phyloP scores from a whole-genome alignment of 2,797 vertebrate species.

The Coilia nasus region DNA sequence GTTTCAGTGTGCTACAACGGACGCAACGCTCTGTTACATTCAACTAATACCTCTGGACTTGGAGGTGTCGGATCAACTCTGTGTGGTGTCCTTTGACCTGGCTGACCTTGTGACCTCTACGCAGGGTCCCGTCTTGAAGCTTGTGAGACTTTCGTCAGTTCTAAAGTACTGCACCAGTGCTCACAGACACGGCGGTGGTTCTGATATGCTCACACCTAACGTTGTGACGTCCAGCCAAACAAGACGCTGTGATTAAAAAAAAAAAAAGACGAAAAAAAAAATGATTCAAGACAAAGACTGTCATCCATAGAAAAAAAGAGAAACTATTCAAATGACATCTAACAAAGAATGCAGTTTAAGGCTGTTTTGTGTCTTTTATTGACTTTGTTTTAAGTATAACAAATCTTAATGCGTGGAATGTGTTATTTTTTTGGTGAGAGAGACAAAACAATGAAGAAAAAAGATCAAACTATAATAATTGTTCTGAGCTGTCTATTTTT shows the following conservation, averaged over 20 bases:
- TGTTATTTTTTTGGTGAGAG: slow-evolving; percentile 81
- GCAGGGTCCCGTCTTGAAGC: slow-evolving; percentile 19
- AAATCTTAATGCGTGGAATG: slow-evolving; percentile 90
- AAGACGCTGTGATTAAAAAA: slow-evolving; percentile 71
- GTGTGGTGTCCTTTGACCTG: slow-evolving; percentile 8
- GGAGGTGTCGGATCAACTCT: slow-evolving; percentile 15
- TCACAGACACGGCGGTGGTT: slow-evolving; percentile 86
- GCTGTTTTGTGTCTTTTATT: slow-evolving; percentile 89
- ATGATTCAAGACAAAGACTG: slow-evolving; percentile 8
- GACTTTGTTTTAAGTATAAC: slow-evolving; percentile 83
- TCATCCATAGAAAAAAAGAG: slow-evolving; percentile 50
- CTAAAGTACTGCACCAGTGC: slow-evolving; percentile 90
- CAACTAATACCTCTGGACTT: slow-evolving; percentile 21
- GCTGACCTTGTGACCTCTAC: neutral
- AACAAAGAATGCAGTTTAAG: slow-evolving; percentile 72
- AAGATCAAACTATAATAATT: slow-evolving; percentile 70
- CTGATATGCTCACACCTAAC: slow-evolving; percentile 84
- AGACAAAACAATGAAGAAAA: slow-evolving; percentile 71
- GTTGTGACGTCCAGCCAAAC: slow-evolving; percentile 85
- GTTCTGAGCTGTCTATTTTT: slow-evolving; percentile 82
- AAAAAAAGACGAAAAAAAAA: slow-evolving; percentile 41
- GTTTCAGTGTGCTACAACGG: neutral
- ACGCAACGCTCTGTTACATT: neutral
- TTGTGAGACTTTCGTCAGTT: neutral
- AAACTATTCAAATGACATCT: slow-evolving; percentile 60